A percentile compares a stretch with the other conserved stretches of the same genome.
Conservation (phyloP, 2,888 invertebrate genomes). For the Strigamia crassipes region DNA sequence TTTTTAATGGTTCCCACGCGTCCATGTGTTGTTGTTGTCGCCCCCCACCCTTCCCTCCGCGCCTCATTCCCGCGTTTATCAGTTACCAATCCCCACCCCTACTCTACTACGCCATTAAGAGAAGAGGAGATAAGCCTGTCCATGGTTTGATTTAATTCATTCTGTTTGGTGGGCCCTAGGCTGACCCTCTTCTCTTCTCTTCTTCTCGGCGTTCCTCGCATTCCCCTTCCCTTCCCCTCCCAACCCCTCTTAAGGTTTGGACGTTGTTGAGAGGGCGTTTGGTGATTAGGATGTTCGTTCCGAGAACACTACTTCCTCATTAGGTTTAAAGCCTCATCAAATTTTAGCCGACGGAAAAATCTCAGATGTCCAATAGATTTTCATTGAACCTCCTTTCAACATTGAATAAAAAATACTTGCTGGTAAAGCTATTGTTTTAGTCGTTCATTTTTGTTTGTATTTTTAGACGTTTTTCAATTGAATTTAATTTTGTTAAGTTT, state of each 20-base stretch:
- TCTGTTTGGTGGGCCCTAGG: background rate
- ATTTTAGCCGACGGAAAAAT: slow-evolving; percentile 13
- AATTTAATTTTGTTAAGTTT: too few species aligned
- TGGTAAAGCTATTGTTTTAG: too few species aligned
- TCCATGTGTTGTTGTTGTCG: slow-evolving; percentile 12
- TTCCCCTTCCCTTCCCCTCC: background rate
- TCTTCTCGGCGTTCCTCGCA: background rate
- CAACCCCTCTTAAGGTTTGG: background rate
- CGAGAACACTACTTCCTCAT: slow-evolving; percentile 26
- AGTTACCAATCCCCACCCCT: slow-evolving; percentile 11
- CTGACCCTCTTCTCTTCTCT: slow-evolving; percentile 4
- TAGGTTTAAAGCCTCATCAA: slow-evolving; percentile 27
- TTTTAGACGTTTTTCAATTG: too few species aligned
- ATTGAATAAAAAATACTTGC: background rate
- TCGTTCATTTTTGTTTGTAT: too few species aligned
- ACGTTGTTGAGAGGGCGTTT: slow-evolving; percentile 13
- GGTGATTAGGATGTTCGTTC: slow-evolving; percentile 27
- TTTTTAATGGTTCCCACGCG: slow-evolving; percentile 8
- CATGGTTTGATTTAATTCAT: slow-evolving; percentile 10
- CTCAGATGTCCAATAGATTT: slow-evolving; percentile 17
- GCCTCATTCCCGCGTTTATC: slow-evolving; percentile 4
- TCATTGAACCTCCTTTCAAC: background rate
- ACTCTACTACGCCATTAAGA: slow-evolving; percentile 30
- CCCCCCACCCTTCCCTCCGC: background rate
- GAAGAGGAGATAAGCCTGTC: slow-evolving; percentile 1